Conservation (phyloP, 2,113 vertebrate genomes). For the Cyrtonyx montezumae region DNA sequence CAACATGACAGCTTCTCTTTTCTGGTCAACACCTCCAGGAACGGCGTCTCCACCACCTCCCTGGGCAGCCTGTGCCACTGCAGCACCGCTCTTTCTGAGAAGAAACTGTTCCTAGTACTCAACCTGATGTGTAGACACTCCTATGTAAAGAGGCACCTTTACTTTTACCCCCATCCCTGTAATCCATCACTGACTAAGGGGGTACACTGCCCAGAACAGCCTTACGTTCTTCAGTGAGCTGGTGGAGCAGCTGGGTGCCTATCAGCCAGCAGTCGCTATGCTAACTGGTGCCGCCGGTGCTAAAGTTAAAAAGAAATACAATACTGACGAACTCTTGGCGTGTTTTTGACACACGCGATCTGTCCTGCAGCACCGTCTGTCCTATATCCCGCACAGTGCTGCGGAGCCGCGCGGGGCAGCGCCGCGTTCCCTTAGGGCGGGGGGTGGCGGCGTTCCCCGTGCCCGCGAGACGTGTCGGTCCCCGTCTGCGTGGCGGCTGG, state of each 20-base stretch:
- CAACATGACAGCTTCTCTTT: too few relatives aligned
- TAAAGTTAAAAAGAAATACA: background rate
- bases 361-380: background rate
- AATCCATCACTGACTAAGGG: background rate
- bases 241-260: background rate
- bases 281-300: background rate
- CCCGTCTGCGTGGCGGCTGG: background rate
- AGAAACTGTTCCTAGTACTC: too few relatives aligned
- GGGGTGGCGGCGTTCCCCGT: background rate
- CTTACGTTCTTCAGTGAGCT: background rate
- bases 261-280: fast-evolving
- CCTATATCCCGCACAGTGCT: background rate
- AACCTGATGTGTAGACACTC: background rate
- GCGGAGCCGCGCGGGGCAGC: background rate
- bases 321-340: background rate
- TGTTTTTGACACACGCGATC: background rate
- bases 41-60: too few relatives aligned
- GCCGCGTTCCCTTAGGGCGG: too few relatives aligned
- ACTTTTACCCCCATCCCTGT: background rate
- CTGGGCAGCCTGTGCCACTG: too few relatives aligned
- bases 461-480: background rate
- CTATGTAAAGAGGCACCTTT: background rate
- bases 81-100: too few relatives aligned
- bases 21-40: too few relatives aligned
- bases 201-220: background rate